Evolutionary conservation across 2,113 vertebrate genomes (phyloP), one percentile per base, ranked within the genome.

Genomic region (Anas platyrhynchos): DNA sequence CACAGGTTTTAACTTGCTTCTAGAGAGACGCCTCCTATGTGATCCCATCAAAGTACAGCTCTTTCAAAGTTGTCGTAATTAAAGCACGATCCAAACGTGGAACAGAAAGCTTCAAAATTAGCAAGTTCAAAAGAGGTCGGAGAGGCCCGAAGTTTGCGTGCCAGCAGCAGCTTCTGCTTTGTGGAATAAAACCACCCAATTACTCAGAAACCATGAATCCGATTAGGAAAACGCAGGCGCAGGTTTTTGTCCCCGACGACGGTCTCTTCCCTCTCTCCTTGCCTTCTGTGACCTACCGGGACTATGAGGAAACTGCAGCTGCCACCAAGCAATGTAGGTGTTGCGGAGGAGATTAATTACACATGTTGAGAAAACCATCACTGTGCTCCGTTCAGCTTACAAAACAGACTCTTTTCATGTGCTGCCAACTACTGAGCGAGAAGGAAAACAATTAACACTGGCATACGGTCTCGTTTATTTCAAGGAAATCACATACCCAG

Each of bases 1-100:
- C 63, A 93, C 86, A 91, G 27, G 94, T 91, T 95, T 89, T 59
- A 89, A 95, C 90, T 86, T 93, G 94, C 54, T 86, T 92, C 65
- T 82, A 92, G 61, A 92, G 41, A 91, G 54, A 81, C 32, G 23
- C 52, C 41, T 94, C 66, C 66, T 29, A 55, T 1, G 23, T 74
- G 77, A 68, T 56, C 58, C 44, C 50, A 93, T 59, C 71, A 72
- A 96, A 91, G 73, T 31, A 75, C 29, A 63, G 44, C 17, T 74
- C 67, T 71, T 93, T 91, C 63, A 48, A 95, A 90, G 63, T 25
- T 41, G 1, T 76, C 74, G 54, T 44, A 81, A 94, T 74, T 93
- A 95, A 83, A 93, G 68, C 31, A 58, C 43, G 73, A 55, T 9
- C 87, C 72, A 88, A 92, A 90, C 3, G 41, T 65, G 83, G 78